phyloP scores from a whole-genome alignment of 2,888 invertebrate species.

The Steinernema carpocapsae region DNA sequence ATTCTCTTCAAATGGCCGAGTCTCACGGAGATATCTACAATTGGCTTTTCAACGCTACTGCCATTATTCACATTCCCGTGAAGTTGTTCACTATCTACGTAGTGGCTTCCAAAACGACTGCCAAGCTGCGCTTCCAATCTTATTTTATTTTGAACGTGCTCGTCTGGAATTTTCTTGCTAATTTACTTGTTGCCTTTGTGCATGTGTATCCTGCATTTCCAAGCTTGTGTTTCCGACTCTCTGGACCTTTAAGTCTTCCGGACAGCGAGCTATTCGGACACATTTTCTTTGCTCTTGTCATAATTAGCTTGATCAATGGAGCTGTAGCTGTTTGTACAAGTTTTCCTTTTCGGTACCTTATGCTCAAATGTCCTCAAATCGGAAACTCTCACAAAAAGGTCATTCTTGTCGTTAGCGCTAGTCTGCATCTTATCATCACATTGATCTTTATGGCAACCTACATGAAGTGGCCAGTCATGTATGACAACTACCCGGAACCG shows the following conservation, averaged over 20 bases:
- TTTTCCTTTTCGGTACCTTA: neutral
- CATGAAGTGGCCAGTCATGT: neutral
- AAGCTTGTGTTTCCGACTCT: neutral
- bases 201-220: neutral
- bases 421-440: neutral
- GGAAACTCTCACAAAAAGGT: neutral
- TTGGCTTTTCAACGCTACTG: neutral
- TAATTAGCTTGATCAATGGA: neutral
- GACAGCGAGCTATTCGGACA: neutral
- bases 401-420: neutral
- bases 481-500: neutral
- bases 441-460: neutral
- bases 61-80: slow-evolving; percentile 6
- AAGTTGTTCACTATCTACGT: neutral
- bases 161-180: neutral
- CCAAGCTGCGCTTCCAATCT: neutral
- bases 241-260: neutral
- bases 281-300: neutral
- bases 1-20: neutral
- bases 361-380: neutral
- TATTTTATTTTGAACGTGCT: neutral
- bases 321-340: neutral
- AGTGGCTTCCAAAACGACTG: neutral
- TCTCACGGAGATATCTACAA: neutral
- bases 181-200: neutral